phyloP scores from a whole-genome alignment of 2,888 invertebrate genomes.

The Chrysolina haemoptera region DNA sequence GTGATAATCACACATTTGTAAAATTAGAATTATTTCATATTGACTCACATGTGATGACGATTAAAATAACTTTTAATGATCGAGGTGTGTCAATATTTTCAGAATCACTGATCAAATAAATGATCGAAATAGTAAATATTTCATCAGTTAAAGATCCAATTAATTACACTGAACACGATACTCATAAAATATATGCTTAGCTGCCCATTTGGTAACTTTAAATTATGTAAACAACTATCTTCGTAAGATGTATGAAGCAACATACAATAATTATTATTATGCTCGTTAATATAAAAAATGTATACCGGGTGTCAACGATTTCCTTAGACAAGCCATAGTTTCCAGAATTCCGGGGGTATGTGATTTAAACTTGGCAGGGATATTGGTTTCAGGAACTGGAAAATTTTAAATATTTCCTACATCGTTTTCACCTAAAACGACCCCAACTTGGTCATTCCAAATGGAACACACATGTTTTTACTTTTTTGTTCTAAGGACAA shows the following conservation, averaged over 20 bases:
- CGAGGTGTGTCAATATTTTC: background rate
- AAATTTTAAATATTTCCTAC: too few species aligned
- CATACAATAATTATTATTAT: too few species aligned
- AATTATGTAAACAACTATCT: background rate
- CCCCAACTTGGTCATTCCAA: too few species aligned
- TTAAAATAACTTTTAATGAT: conserved; percentile 1
- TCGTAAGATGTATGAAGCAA: background rate
- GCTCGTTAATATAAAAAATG: too few species aligned
- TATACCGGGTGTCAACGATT: too few species aligned
- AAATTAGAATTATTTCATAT: background rate
- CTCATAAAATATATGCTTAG: background rate
- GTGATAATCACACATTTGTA: background rate
- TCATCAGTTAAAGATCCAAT: background rate
- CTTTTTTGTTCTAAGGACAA: too few species aligned
- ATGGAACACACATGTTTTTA: too few species aligned
- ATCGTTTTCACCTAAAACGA: too few species aligned
- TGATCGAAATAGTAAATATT: background rate
- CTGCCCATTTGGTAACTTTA: background rate
- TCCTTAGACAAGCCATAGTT: too few species aligned
- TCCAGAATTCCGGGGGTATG: too few species aligned
- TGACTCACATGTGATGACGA: background rate
- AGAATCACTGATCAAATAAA: background rate
- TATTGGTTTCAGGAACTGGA: too few species aligned
- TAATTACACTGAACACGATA: background rate
- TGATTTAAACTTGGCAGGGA: too few species aligned